Evolutionary conservation across 2,797 vertebrate species (phyloP), one percentile per base, ranked within the genome.

Genomic region (Hydrolagus colliei): DNA sequence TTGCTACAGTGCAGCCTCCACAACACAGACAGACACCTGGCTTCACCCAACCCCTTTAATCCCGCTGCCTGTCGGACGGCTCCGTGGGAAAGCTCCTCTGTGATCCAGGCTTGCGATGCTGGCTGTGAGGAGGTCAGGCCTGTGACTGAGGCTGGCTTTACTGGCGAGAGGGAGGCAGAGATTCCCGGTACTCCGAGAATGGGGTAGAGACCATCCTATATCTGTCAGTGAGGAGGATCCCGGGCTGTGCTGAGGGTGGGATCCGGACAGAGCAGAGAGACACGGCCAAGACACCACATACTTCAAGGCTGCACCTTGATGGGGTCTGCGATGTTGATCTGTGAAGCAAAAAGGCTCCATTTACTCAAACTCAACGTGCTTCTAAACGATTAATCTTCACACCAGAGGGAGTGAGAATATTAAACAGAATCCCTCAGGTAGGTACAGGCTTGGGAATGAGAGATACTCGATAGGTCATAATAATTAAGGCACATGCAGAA

Each of bases 161-260:
- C 13, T 80, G 8, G 80, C 35, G 0, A 41, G 86, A 4, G 59
- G 22, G n/a, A 59, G 16, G 13, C 4, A 32, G 27, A 86, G 88
- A 0, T 88, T 88, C 3, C 92, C 94, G 2, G 92, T 88, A 67
- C 93, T 95, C 72, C 90, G 90, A 0, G 92, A 92, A 0, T 93
- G 94, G 62, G 92, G 88, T 52, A 94, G 88, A 75, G 6, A 0
- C 0, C 88, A 86, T 85, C 86, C 63, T 86, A 87, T n/a, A 74
- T n/a, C 63, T 72, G 18, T 59, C 4, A 41, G 72, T 52, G 9
- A 73, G 20, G 32, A 85, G 32, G 0, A 41, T 63, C 11, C 85
- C 14, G 9, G 87, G 79, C 13, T 68, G 61, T 87, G 59, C 27
- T 16, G 18, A 59, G 76, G 41, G 35, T 27, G 14, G 7, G 67